These are phyloP conservation scores for Balearica regulorum DNA, from an alignment of 2,797 vertebrate genomes.

Conservation along the genomic window DNA sequence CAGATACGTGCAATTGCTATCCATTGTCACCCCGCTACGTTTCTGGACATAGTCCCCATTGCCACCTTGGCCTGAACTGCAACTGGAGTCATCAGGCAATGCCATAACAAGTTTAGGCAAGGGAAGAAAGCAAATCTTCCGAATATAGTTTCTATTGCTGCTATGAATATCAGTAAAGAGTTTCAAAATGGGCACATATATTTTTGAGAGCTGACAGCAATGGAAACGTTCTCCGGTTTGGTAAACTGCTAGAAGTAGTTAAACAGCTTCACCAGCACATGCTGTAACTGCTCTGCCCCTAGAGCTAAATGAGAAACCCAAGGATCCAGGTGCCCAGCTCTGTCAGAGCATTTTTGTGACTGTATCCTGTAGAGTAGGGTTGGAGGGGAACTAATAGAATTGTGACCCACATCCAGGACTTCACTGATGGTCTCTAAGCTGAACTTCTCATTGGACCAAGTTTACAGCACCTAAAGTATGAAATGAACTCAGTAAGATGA, in stretches of 20 bases:
- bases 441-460: not conserved
- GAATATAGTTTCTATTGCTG: not conserved
- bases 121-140: not conserved
- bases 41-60: not conserved
- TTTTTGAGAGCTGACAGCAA: not conserved
- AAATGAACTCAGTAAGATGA: not conserved
- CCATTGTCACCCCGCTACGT: fast-evolving
- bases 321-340: not conserved
- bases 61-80: not conserved
- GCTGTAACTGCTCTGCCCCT: not conserved
- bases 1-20: not conserved
- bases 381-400: not conserved
- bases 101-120: not conserved
- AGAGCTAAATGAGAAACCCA: not conserved
- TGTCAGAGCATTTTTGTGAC: not conserved
- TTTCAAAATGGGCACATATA: not conserved
- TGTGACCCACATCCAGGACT: not conserved
- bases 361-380: not conserved
- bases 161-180: not conserved
- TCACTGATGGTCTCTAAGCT: not conserved
- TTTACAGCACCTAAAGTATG: not conserved
- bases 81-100: not conserved
- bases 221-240: not conserved
- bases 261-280: not conserved
- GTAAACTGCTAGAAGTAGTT: not conserved